Percentiles rank a stretch among this genome's conserved stretches.
phyloP scores from a whole-genome alignment of 2,113 vertebrate genomes.

The Oryzias javanicus region DNA sequence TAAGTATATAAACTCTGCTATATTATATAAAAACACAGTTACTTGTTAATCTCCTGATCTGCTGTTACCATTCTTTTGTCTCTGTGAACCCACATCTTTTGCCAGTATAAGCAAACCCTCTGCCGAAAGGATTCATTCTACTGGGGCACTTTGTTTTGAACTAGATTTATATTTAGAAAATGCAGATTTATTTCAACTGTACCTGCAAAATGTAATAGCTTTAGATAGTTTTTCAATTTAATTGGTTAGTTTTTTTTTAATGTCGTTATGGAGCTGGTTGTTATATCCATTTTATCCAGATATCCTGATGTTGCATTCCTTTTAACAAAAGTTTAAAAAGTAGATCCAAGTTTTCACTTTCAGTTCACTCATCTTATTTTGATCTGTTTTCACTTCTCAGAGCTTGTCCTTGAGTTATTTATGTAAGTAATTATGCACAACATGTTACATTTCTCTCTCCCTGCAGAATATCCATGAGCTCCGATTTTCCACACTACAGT shows the following conservation, averaged over 20 bases:
- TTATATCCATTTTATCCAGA: no score
- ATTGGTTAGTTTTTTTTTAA: no score
- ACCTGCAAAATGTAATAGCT: no score
- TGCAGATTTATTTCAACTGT: no score
- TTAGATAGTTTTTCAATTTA: no score
- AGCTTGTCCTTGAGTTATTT: neutral
- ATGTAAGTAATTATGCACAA: neutral
- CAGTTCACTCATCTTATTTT: neutral
- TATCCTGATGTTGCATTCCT: no score
- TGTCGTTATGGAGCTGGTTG: no score
- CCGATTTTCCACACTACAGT: slow-evolving; percentile 91
- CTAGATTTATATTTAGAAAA: no score
- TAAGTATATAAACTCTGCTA: neutral
- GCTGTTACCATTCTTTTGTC: neutral
- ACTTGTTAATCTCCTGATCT: neutral
- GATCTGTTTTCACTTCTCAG: neutral
- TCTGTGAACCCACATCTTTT: neutral
- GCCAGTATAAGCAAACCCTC: neutral
- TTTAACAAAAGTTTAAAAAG: no score
- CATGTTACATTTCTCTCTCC: slow-evolving; percentile 29
- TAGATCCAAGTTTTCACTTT: no score
- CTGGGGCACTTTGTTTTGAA: no score
- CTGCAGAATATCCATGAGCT: slow-evolving; percentile 93
- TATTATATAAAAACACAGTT: neutral
- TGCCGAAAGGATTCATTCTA: neutral